Percentiles rank a stretch among this genome's conserved stretches.
Evolutionary conservation across 2,113 vertebrate species (phyloP).

Genomic region (Bettongia penicillata): DNA sequence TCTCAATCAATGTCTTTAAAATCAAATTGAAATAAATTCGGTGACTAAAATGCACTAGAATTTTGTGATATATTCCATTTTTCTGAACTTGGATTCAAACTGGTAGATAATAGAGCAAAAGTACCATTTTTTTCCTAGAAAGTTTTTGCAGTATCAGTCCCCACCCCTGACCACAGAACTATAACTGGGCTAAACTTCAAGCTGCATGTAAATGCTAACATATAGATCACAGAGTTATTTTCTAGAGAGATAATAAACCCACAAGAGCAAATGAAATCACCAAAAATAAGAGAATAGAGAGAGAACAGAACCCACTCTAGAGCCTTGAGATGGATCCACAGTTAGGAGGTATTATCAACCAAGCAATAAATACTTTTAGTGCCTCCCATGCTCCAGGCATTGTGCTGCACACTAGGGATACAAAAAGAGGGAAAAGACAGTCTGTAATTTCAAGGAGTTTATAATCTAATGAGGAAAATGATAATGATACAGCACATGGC

Average conservation of each 20-base stretch:
- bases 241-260: background rate
- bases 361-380: background rate
- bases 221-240: background rate
- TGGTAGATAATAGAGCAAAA: background rate
- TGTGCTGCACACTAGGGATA: background rate
- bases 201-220: background rate
- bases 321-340: background rate
- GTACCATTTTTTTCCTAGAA: conserved; percentile 33
- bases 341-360: background rate
- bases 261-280: background rate
- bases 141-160: conserved; percentile 5
- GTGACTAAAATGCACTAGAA: background rate
- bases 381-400: background rate
- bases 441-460: background rate
- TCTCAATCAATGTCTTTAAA: background rate
- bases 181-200: background rate
- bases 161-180: background rate
- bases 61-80: conserved; percentile 47
- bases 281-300: background rate
- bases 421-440: background rate
- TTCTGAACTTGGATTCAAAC: conserved; percentile 33
- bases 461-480: background rate
- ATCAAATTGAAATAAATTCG: conserved; percentile 38
- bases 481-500: background rate
- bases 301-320: background rate